Percentiles rank a stretch among this genome's conserved stretches.
phyloP scores from a whole-genome alignment of 1,140 invertebrate species.

The Sarcophaga bullata region DNA sequence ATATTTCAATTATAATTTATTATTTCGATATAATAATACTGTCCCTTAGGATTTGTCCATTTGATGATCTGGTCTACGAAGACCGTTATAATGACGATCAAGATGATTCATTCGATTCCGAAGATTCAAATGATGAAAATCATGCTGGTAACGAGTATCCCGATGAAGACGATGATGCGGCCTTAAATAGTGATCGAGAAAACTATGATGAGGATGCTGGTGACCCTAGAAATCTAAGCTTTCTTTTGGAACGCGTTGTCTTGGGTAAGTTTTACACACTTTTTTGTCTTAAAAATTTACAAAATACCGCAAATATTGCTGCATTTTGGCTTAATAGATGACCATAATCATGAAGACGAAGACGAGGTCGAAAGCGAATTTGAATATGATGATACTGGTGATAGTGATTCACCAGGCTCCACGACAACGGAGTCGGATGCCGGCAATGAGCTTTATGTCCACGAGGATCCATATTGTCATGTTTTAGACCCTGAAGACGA shows the following conservation, averaged over 20 bases:
- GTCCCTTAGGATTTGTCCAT: conserved; percentile 50
- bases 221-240: not conserved
- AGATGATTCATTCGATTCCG: conserved; percentile 61
- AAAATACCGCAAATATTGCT: not conserved
- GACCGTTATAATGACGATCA: conserved; percentile 50
- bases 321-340: too few species aligned
- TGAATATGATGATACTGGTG: conserved; percentile 45
- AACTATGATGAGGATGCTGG: conserved; percentile 60
- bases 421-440: conserved; percentile 50
- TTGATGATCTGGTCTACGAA: conserved; percentile 57
- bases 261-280: conserved; percentile 49
- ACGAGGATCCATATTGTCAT: conserved; percentile 64
- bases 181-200: conserved; percentile 50
- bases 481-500: conserved; percentile 61
- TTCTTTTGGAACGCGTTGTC: conserved; percentile 51
- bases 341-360: too few species aligned
- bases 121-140: conserved; percentile 69
- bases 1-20: not conserved
- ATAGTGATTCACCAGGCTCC: conserved; percentile 43
- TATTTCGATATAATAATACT: not conserved
- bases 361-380: not conserved
- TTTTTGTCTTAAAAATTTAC: not conserved
- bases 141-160: conserved; percentile 70
- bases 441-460: conserved; percentile 60
- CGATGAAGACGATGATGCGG: conserved; percentile 66